Evolutionary conservation across 2,797 vertebrate genomes (phyloP).

Genomic region (Crossoptilon crossoptilon): DNA sequence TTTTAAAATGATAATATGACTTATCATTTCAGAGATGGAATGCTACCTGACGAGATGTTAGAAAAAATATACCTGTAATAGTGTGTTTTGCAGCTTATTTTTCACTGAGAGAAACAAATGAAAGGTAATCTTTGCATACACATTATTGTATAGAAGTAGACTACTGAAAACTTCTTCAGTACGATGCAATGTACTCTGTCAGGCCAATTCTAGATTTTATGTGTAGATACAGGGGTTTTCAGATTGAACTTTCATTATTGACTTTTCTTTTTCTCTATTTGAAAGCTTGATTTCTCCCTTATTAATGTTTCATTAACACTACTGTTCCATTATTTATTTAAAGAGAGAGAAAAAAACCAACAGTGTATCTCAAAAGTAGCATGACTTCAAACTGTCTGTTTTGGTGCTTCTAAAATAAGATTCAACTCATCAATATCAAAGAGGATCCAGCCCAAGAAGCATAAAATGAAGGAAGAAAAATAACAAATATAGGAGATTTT

Average conservation of each 20-base stretch:
- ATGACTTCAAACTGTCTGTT: neutral
- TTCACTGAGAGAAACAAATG: neutral
- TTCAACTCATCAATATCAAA: neutral
- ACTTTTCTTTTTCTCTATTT: neutral
- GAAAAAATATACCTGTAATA: neutral
- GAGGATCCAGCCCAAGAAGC: neutral
- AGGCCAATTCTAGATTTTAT: neutral
- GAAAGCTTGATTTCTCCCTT: neutral
- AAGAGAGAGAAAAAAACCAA: neutral
- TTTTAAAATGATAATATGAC: neutral
- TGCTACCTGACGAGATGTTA: neutral
- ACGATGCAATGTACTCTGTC: neutral
- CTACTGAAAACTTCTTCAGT: neutral
- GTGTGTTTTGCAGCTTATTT: neutral
- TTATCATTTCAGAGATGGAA: neutral
- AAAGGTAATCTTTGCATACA: neutral
- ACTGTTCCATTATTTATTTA: slow-evolving; percentile 13
- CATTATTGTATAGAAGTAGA: neutral
- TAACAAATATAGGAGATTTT: neutral
- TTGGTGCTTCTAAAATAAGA: neutral
- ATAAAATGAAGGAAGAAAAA: neutral
- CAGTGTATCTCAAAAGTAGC: neutral
- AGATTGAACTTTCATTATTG: neutral
- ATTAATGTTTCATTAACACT: neutral
- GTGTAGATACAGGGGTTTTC: neutral